Percentiles rank a stretch among this genome's conserved stretches.
phyloP scores from a whole-genome alignment of 2,797 vertebrate genomes.

The Sebastes itinus region DNA sequence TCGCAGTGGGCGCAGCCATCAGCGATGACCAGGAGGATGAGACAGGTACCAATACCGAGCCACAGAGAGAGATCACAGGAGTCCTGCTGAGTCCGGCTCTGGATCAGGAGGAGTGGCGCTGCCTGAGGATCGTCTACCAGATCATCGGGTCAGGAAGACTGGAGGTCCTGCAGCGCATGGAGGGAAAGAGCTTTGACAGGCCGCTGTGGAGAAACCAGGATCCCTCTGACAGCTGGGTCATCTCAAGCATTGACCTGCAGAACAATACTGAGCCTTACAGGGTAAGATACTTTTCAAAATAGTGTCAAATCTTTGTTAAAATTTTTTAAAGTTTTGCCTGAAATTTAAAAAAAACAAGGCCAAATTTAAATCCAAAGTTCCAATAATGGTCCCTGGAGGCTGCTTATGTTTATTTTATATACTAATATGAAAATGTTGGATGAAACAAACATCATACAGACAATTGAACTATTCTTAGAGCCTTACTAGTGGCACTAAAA shows the following conservation, averaged over 20 bases:
- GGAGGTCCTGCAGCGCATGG: slow-evolving; percentile 85
- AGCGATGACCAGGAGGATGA: not conserved
- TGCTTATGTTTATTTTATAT: not conserved
- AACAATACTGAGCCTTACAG: slow-evolving; percentile 86
- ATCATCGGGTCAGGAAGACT: slow-evolving; percentile 80
- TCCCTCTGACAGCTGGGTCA: slow-evolving; percentile 92
- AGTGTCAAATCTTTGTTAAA: not conserved
- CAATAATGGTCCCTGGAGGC: not conserved
- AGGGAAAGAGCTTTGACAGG: slow-evolving; percentile 89
- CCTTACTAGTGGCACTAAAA: not conserved
- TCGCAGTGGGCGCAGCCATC: slow-evolving; percentile 83
- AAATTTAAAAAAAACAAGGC: no score
- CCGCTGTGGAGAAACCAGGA: slow-evolving; percentile 88
- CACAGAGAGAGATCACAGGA: slow-evolving; percentile 76
- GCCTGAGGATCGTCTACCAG: slow-evolving; percentile 92
- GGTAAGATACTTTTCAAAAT: slow-evolving; percentile 73
- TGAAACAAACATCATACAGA: not conserved
- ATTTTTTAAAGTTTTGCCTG: no score
- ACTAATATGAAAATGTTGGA: not conserved
- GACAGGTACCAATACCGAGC: not conserved
- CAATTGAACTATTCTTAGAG: not conserved
- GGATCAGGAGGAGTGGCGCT: slow-evolving; percentile 90
- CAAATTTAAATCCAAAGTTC: not conserved
- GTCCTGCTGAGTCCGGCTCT: slow-evolving; percentile 87
- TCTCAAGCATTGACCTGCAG: slow-evolving; percentile 90